These are phyloP conservation scores for Grus americana DNA, from an alignment of 2,113 vertebrate genomes.

Conservation along the genomic window DNA sequence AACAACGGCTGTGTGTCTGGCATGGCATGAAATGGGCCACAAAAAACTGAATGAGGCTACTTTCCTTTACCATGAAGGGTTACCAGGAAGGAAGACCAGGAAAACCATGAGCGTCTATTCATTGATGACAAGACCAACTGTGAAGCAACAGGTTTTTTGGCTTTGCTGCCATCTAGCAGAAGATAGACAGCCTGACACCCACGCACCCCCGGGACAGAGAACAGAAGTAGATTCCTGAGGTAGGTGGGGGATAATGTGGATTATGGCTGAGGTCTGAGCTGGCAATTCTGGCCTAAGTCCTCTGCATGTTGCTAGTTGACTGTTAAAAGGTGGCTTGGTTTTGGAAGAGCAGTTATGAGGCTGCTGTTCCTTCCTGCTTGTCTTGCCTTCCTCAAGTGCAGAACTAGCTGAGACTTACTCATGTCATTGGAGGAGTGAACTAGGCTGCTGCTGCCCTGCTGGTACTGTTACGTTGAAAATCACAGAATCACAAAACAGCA, in stretches of 20 bases:
- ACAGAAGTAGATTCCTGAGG: not conserved
- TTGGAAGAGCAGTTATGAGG: not conserved
- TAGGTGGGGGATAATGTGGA: not conserved
- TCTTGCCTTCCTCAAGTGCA: not conserved
- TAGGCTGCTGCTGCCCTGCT: not conserved
- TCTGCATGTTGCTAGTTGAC: not conserved
- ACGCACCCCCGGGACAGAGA: not conserved
- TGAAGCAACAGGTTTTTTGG: not conserved
- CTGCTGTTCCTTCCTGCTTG: not conserved
- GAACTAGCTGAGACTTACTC: not conserved
- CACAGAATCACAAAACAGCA: no score
- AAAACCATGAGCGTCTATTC: not conserved
- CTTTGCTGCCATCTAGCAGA: constrained; percentile 63
- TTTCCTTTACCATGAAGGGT: not conserved
- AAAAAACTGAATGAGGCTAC: not conserved
- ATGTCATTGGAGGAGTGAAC: not conserved
- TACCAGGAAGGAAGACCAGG: not conserved
- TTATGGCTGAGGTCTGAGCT: not conserved
- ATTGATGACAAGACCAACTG: not conserved
- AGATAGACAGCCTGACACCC: not conserved
- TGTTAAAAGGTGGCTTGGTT: not conserved
- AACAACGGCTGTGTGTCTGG: not conserved
- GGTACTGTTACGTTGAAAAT: not conserved
- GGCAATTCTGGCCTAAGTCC: not conserved
- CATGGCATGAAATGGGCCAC: not conserved